Percentiles rank a stretch among this genome's conserved stretches.
phyloP scores from a whole-genome alignment of 1,140 invertebrate species.

The Saccostrea echinata region DNA sequence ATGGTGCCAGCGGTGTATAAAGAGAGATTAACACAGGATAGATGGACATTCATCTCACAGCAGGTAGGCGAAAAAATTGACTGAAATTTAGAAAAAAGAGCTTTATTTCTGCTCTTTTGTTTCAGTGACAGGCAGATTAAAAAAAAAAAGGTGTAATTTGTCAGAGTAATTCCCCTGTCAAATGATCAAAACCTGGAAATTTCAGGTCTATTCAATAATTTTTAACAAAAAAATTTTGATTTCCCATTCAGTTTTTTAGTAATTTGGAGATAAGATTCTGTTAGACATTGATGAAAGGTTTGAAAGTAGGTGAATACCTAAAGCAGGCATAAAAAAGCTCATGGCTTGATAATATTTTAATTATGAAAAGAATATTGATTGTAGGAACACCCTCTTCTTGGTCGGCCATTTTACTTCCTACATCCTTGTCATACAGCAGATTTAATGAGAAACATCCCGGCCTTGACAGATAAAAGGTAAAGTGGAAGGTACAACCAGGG shows the following conservation, averaged over 20 bases:
- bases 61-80: slow-evolving; percentile 62
- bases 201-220: no score
- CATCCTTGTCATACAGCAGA: slow-evolving; percentile 78
- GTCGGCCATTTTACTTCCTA: slow-evolving; percentile 75
- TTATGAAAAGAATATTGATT: not conserved
- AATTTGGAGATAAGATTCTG: no score
- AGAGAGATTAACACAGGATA: slow-evolving; percentile 66
- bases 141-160: no score
- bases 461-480: slow-evolving; percentile 12
- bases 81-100: no score
- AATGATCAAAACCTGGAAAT: no score
- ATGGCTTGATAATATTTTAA: no score
- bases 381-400: slow-evolving; percentile 76
- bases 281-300: not conserved
- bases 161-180: no score
- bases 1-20: slow-evolving; percentile 66
- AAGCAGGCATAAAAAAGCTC: not conserved
- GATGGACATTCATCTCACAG: slow-evolving; percentile 77
- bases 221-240: no score
- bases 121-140: no score
- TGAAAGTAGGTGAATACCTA: not conserved
- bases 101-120: no score
- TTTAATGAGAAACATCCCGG: slow-evolving; percentile 68
- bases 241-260: no score
- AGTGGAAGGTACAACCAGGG: no score